Conservation (phyloP, 2,888 invertebrate species). For the Sarcophaga caerulescens region DNA sequence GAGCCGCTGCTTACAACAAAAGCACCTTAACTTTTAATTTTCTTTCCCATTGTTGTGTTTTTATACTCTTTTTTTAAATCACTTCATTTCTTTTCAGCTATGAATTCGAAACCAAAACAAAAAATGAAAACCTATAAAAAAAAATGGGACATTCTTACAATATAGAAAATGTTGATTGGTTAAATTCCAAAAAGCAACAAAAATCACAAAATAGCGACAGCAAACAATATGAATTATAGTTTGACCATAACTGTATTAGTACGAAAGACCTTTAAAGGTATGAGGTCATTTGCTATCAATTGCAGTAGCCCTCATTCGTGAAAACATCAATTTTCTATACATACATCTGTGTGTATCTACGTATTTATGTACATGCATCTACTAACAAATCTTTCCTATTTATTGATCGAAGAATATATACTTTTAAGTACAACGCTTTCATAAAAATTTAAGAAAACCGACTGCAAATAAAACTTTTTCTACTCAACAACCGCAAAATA, state of each 20-base stretch:
- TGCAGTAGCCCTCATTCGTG: too few relatives aligned
- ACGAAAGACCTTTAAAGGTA: not conserved
- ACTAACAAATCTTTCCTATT: not conserved
- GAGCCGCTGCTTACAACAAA: not conserved
- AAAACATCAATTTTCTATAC: too few relatives aligned
- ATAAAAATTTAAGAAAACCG: conserved; percentile 48
- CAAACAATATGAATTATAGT: not conserved
- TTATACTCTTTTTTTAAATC: conserved; percentile 29
- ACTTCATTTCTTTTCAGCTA: conserved; percentile 39
- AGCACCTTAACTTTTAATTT: conserved; percentile 18
- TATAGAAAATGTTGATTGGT: conserved; percentile 53
- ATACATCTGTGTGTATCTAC: too few relatives aligned
- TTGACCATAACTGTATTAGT: conserved; percentile 32
- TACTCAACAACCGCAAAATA: conserved; percentile 55
- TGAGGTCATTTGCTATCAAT: not conserved
- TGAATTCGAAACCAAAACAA: conserved; percentile 2
- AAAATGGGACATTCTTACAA: conserved; percentile 45
- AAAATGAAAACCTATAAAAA: conserved; percentile 5
- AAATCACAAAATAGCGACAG: conserved; percentile 15
- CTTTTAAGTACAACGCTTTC: conserved; percentile 1
- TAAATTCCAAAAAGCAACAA: conserved; percentile 38
- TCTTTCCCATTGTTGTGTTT: not conserved
- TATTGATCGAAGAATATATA: conserved; percentile 1
- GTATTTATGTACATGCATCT: too few relatives aligned
- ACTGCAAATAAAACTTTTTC: conserved; percentile 56